Evolutionary conservation across 2,888 invertebrate species (phyloP), one percentile per base, ranked within the genome.

Genomic region (Brenthis hecate): DNA sequence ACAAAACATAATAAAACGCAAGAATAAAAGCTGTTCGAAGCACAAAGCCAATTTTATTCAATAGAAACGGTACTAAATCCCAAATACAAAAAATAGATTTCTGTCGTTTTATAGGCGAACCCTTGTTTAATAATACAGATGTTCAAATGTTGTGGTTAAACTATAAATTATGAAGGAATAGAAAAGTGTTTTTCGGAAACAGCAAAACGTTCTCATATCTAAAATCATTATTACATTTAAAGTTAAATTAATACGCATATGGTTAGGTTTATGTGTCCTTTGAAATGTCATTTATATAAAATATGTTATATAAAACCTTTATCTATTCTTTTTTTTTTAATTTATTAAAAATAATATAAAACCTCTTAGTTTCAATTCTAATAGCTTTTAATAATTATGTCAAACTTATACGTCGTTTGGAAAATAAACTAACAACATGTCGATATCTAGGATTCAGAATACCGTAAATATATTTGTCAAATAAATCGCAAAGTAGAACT

Each of bases 61-160:
- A 50, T 28, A 60, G n/a, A 60, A 28, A 60, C 19, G 23, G 16
- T 23, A 48, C 3, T 48, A 47, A 58, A 58, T 47, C 6, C 13
- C 43, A 16, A 14, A 48, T 23, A 47, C 23, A 57, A 57, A 57
- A 56, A 57, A 57, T 14, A 8, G 14, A 58, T 58, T 47, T 23
- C 47, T 13, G 19, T 3, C 23, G 47, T 48, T 58, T 58, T 58
- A 58, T 48, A 48, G 57, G 13, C 14, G 13, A 43, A 47, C 57
- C 57, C 57, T 58, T 48, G 47, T 28, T 57, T 56, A 56, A 32
- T 32, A 56, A 56, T 32, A 56, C 56, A 56, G n/a, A 56, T 56
- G 32, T 56, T 36, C 56, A 56, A 56, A 56, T 16, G 43, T 43
- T 23, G 19, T 23, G 47, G 57, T 58, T 47, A 23, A 47, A 47